Evolutionary conservation across 2,797 vertebrate species (phyloP), one percentile per base, ranked within the genome.

Genomic region (Bovichtus diacanthus): DNA sequence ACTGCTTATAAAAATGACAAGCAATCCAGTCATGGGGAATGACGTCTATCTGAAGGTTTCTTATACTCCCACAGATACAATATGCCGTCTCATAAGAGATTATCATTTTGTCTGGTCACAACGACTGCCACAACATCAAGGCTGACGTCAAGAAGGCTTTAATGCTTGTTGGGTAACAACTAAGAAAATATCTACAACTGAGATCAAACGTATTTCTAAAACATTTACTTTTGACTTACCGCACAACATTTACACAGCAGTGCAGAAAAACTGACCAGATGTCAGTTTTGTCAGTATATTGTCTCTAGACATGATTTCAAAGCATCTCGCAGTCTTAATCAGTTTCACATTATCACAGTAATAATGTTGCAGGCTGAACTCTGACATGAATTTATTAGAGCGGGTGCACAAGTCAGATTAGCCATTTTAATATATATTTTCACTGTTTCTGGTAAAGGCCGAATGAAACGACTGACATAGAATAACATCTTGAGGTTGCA

Each of bases 1-100:
- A 39, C 70, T 78, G 74, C 63, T 65, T 75, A 73, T 59, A 79
- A 80, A 88, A 84, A 80, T 81, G 77, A 88, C 87, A 82, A 64
- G 68, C 53, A 6, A 78, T 64, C 79, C 66, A 80, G 87, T 78
- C 78, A 84, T 65, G 81, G 71, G 70, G 71, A 86, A 79, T 66
- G 80, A 71, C 79, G 85, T 68, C 60, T 72, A 63, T 86, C 70
- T 76, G 80, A 85, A 47, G 72, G 74, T 78, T 80, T 87, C 68
- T 68, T 71, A 59, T 36, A 74, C 74, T 84, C 69, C 55, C 64
- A 65, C 53, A 75, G 44, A 81, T 49, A 71, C 67, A 82, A 76
- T 73, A 81, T 74, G 56, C 50, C 81, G 36, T 74, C 69, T 77
- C 46, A 51, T 16, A 68, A 72, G 54, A 81, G 23, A 15, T 74